Evolutionary conservation across 37 sponge, comb jelly and placozoan species (phyloP).

Genomic region (Amphimedon queenslandica): DNA sequence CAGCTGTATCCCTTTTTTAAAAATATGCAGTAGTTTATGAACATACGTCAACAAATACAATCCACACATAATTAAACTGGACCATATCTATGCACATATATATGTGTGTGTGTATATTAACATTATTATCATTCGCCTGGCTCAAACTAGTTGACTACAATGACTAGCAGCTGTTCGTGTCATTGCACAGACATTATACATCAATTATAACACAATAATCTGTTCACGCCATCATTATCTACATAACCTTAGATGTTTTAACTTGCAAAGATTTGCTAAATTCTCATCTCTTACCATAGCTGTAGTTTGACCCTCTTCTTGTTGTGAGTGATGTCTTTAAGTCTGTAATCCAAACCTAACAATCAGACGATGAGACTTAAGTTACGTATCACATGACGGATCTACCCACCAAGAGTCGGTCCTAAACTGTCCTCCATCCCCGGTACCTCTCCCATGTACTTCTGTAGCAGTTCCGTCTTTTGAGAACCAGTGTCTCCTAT

Average conservation of each 20-base stretch:
- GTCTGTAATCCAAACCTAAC: constrained; percentile 65
- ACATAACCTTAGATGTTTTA: no score
- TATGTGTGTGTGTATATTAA: no score
- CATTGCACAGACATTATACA: no score
- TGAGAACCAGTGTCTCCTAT: constrained; percentile 55
- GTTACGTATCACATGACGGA: no score
- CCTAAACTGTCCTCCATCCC: background rate
- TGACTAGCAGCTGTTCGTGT: no score
- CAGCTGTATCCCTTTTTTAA: constrained; percentile 72
- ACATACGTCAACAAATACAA: background rate
- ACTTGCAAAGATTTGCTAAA: background rate
- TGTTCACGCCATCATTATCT: no score
- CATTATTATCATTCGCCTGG: no score
- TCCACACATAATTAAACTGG: no score
- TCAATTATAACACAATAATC: no score
- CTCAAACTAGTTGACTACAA: no score
- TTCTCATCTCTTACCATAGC: constrained; percentile 49
- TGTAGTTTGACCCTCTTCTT: constrained; percentile 58
- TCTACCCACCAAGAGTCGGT: background rate
- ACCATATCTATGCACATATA: background rate
- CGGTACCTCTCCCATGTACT: constrained; percentile 24
- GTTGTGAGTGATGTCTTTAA: constrained; percentile 40
- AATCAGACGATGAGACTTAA: background rate
- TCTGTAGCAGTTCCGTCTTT: constrained; percentile 32
- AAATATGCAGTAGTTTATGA: background rate